phyloP scores from a whole-genome alignment of 2,888 invertebrate genomes.

The Nephrotoma flavescens region DNA sequence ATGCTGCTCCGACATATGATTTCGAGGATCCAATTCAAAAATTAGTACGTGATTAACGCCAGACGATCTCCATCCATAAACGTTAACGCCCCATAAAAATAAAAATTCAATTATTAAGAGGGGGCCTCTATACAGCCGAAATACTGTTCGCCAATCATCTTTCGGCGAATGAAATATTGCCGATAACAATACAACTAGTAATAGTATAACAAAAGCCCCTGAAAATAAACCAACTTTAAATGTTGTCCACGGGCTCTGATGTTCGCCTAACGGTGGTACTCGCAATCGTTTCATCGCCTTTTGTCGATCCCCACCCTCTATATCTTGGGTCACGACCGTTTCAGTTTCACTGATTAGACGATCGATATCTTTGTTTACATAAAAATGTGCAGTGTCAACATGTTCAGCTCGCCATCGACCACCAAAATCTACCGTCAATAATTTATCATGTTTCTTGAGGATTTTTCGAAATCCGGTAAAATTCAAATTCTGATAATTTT shows the following conservation, averaged over 20 bases:
- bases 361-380: conserved; percentile 73
- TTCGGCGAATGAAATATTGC: conserved; percentile 36
- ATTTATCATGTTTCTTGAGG: conserved; percentile 79
- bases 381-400: conserved; percentile 72
- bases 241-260: conserved; percentile 67
- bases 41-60: conserved; percentile 75
- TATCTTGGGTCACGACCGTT: conserved; percentile 47
- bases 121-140: conserved; percentile 65
- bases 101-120: conserved; percentile 60
- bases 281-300: conserved; percentile 76
- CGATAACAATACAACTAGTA: conserved; percentile 55
- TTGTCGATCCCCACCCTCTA: conserved; percentile 66
- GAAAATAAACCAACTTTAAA: conserved; percentile 74
- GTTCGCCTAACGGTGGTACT: conserved; percentile 75
- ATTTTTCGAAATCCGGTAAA: conserved; percentile 84
- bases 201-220: conserved; percentile 63
- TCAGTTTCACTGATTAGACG: conserved; percentile 71
- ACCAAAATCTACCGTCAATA: conserved; percentile 54
- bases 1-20: conserved; percentile 62
- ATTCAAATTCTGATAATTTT: conserved; percentile 80
- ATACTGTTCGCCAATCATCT: conserved; percentile 49
- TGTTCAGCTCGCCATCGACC: conserved; percentile 61
- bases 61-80: conserved; percentile 67
- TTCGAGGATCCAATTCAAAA: conserved; percentile 66
- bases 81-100: conserved; percentile 65